These are phyloP conservation scores for Meda fulgida DNA, from an alignment of 2,797 vertebrate genomes.

Conservation along the genomic window DNA sequence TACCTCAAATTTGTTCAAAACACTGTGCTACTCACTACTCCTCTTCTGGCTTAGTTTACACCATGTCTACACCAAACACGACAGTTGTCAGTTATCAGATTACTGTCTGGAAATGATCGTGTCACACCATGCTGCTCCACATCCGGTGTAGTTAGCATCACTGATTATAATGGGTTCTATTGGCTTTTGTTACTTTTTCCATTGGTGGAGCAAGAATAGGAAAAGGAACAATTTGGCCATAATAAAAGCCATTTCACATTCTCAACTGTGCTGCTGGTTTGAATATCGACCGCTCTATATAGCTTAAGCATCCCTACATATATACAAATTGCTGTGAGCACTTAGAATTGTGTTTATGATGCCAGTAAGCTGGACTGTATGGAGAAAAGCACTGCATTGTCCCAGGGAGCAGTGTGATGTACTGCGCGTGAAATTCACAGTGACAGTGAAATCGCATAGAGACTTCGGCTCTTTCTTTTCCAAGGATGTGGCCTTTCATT, in stretches of 20 bases:
- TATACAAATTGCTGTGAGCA: background rate
- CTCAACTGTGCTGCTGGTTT: background rate
- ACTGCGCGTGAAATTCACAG: constrained; percentile 12
- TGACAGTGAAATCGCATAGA: constrained; percentile 9
- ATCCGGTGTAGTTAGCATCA: background rate
- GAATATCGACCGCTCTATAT: background rate
- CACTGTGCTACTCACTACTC: background rate
- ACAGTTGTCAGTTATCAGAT: background rate
- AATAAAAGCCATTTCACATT: background rate
- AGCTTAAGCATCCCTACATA: background rate
- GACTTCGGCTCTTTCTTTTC: constrained; percentile 11
- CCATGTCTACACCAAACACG: background rate
- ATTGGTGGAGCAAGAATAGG: background rate
- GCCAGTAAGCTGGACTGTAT: constrained; percentile 4
- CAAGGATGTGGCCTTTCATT: background rate
- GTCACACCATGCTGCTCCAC: background rate
- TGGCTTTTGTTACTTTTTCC: background rate
- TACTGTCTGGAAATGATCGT: background rate
- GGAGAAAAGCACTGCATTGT: background rate
- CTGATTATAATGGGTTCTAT: background rate
- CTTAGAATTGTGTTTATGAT: background rate
- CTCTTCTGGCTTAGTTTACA: background rate
- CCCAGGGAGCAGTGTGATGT: constrained; percentile 16
- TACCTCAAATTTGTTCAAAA: background rate
- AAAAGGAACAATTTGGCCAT: background rate